Evolutionary conservation across 2,113 vertebrate genomes (phyloP), one percentile per base, ranked within the genome.

Genomic region (Ictalurus furcatus): DNA sequence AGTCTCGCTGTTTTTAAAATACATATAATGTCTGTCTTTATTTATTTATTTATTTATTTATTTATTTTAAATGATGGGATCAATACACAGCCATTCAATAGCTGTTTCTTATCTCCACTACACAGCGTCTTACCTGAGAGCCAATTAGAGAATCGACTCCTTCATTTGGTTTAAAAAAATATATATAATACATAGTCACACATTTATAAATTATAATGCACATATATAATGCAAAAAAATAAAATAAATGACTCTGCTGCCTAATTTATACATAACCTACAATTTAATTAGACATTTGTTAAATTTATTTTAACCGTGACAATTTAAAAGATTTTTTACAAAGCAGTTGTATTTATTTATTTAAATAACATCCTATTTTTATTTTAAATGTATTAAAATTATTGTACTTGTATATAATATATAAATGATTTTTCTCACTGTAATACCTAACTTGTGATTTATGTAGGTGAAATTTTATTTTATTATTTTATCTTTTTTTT

Each of bases 21-120:
- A 19, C 71, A 65, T 73, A 84, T 23, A 76, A 44, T 48, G 52
- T 58, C 56, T 52, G 16, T 34, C 6, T 56, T 34, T 34, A 34
- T 34, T 34, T 34, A 34, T 34, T 34, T 34, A 34, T 34, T 34
- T 34, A 34, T 34, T 34, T 34, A 34, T 34, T 34, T 34, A 1
- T 34, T 34, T 34, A 34, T 34, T 90, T 74, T 81, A 71, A 88
- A 61, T 84, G 83, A 82, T 30, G 37, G 54, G 30, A 81, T 85
- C 67, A 82, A 85, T 84, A 92, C 80, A 44, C 40, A 44, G 40
- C 40, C 40, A 44, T 4, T 44, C 40, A 5, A 5, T 5, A 44
- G 3, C 89, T 85, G 87, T 74, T 89, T 81, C 91, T 94, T 94
- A 94, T 95, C 94, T 93, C 88, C 61, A 65, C 56, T 34, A 87